Base-by-base conservation (phyloP, 2,797 vertebrate species). In the Clamator glandarius region DNA sequence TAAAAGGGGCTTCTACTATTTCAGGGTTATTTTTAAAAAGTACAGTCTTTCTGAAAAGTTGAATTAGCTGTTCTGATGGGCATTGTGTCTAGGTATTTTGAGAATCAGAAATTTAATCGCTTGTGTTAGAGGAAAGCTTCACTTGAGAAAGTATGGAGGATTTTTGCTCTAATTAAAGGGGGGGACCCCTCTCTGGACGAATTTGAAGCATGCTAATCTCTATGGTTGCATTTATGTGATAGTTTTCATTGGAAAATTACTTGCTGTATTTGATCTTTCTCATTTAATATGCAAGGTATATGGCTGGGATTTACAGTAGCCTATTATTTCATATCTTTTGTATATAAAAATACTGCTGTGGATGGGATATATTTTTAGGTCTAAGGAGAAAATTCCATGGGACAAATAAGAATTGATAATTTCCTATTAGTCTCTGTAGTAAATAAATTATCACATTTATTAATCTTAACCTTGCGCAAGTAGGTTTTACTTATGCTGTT, bases 101-200 rank as follows among this genome's bases (percentile, higher is more conserved):
- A 51, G 63, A 89, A 75, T 74, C 75, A 83, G 31, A 73, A 84
- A 66, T 87, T 94, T 89, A 87, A 70, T 78, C 15, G 13, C 61
- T 90, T 52, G 77, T 50, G 36, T 24, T 66, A 59, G 26, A 91
- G 68, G 52, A 69, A 67, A 75, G 42, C 20, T 87, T 90, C 5
- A 6, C 16, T 83, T 92, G 68, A 55, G 72, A 36, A 79, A 90
- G 31, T 23, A 26, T 84, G 78, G 59, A 67, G 67, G 29, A 26
- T 70, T 79, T 95, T 92, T 83, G 2, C 31, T 73, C 29, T 63
- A 54, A 12, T 67, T 66, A 54, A 69, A 44, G 12, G 36, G 24
- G 19, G 17, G 23, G 1, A 59, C 16, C 10, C 29, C 11, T 82
- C 18, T 63, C 73, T 82, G 39, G 35, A 25, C 19, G 50, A 62